Base-by-base conservation (phyloP, 37 sponge, comb jelly and placozoan genomes). In the Haliclona indistincta region DNA sequence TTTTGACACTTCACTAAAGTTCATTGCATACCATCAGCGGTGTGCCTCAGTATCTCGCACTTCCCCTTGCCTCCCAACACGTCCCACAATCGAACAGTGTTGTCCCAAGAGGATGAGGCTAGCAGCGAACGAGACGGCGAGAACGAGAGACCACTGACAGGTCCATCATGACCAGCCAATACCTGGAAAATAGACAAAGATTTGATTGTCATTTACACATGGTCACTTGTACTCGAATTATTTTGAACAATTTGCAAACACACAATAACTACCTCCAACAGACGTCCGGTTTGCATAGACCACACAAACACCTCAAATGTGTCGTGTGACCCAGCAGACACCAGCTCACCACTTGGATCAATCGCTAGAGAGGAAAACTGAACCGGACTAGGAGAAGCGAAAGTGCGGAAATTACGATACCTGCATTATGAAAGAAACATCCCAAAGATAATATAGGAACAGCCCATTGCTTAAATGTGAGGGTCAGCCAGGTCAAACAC, bases 231-330 rank as follows among this genome's bases (percentile, higher is more conserved):
- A 61, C 30, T 25, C 28, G 28, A 20, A 20, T 61, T 25, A 10
- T 13, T 61, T 20, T 28, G 63, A 25, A 28, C 63, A 11, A 25
- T 10, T 61, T 25, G 22, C 10, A 61, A 11, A 61, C 8, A 60
- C 25, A 32, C 28, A 20, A 32, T 26, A 30, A 61, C 0, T 65
- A 89, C 94, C 63, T 97, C 98, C 44, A 94, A 70, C 25, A 97
- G 87, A 61, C 87, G 47, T 39, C 99, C 99, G 35, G 93, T 97
- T 84, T 94, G 90, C 85, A 97, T 76, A 36, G 95, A 91, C 99
- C 99, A 97, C 13, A 92, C 81, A 58, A 81, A 97, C n/a, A 97
- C 65, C 75, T 97, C 95, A 86, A 89, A 97, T 32, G 93, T 89
- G 81, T 97, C 95, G 3, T 86, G 89, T 34, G 99, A 91, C 15